Evolutionary conservation across 1,140 invertebrate genomes (phyloP).

Genomic region (Drosophila truncata): DNA sequence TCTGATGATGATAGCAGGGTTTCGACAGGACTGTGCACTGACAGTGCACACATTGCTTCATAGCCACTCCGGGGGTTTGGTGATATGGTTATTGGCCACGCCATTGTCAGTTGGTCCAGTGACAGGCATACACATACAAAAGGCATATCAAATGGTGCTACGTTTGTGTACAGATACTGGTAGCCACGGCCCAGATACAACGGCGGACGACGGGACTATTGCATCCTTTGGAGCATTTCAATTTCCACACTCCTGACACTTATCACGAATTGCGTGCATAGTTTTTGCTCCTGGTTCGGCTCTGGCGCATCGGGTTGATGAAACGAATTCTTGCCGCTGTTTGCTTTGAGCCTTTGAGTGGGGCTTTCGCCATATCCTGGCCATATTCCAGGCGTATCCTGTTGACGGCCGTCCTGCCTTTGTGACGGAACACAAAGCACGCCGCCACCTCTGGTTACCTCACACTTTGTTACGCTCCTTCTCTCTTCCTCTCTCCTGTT

Average conservation of each 20-base stretch:
- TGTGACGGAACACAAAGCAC: constrained; percentile 30
- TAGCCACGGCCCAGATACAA: constrained; percentile 10
- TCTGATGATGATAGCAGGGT: neutral
- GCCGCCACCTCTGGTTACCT: constrained; percentile 8
- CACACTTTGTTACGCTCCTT: neutral
- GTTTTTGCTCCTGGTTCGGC: constrained; percentile 32
- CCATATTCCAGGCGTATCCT: constrained; percentile 39
- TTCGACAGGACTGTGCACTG: neutral
- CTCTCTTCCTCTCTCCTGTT: neutral
- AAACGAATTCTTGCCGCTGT: constrained; percentile 59
- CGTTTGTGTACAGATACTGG: constrained; percentile 7
- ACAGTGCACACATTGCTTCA: constrained; percentile 7
- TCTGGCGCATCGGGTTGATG: constrained; percentile 52
- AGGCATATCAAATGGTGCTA: constrained; percentile 51
- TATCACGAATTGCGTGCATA: constrained; percentile 52
- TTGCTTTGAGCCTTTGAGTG: constrained; percentile 67
- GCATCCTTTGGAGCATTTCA: constrained; percentile 71
- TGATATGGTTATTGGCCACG: constrained; percentile 45
- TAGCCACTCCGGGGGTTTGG: constrained; percentile 1
- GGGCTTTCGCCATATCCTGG: constrained; percentile 57
- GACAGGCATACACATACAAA: constrained; percentile 33
- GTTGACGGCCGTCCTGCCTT: constrained; percentile 32
- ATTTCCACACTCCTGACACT: constrained; percentile 62
- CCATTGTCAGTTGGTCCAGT: constrained; percentile 63
- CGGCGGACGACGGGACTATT: constrained; percentile 38